Base-by-base conservation (phyloP, 2,888 invertebrate species). In the Pandemis heparana region DNA sequence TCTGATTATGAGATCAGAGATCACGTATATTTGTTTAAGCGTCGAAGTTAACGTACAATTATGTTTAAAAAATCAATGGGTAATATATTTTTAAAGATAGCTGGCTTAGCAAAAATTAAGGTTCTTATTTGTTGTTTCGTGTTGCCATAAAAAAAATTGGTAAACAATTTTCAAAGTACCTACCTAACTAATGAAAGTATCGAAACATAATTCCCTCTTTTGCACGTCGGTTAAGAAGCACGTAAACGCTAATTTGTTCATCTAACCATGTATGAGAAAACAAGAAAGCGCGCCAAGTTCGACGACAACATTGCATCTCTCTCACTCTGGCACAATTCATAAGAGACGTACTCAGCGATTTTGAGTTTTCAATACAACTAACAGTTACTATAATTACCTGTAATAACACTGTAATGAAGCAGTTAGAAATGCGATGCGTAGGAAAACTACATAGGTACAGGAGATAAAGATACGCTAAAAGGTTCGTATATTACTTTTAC, bases 391-490 rank as follows among this genome's bases (percentile, higher is more conserved):
- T 48, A 7, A 48, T 48, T 48, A n/a, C n/a, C n/a, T n/a, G n/a
- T 14, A 14, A 7, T 48, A 32, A n/a, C 48, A 48, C 5, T 48
- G 14, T 5, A 56, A 56, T 56, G 56, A 71, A 59, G 63, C 51
- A 67, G 67, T 70, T 60, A 70, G 63, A 69, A 70, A 60, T 72
- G 72, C 75, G 66, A 72, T 73, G 51, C 64, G 71, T 61, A 32
- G 18, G 62, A 60, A 67, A 60, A 43, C 56, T 77, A 75, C 77
- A 78, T 76, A n/a, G n/a, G n/a, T n/a, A 77, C 77, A 75, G 64
- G 76, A 77, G 76, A 77, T 75, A 72, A 68, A 68, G 51, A 32
- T 61, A 67, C 77, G 67, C 78, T 82, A 82, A 82, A 82, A 80
- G 74, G 70, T 73, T 74, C 77, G 73, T 78, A 75, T 41, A 70